These are phyloP conservation scores for Xyrichtys novacula DNA, from an alignment of 2,797 vertebrate species.

Conservation along the genomic window DNA sequence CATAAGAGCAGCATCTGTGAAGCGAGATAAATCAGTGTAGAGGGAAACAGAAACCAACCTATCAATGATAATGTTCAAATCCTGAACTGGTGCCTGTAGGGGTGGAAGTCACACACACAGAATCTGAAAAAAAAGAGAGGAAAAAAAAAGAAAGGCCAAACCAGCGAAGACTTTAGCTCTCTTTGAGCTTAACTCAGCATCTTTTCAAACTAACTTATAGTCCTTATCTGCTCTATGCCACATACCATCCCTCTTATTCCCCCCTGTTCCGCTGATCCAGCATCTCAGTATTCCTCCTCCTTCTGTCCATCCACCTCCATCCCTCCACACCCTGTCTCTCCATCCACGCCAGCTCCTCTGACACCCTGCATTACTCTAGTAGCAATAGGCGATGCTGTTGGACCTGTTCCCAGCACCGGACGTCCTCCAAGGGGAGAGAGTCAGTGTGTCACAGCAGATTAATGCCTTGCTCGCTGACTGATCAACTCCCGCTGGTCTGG, in stretches of 20 bases:
- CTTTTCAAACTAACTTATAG: slow-evolving; percentile 57
- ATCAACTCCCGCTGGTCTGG: slow-evolving; percentile 80
- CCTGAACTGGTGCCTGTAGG: slow-evolving; percentile 23
- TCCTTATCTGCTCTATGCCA: slow-evolving; percentile 48
- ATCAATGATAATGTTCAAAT: slow-evolving; percentile 17
- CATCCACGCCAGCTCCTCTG: slow-evolving; percentile 73
- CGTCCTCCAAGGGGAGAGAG: slow-evolving; percentile 79
- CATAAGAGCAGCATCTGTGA: neutral
- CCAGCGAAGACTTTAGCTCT: slow-evolving; percentile 28
- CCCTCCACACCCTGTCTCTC: slow-evolving; percentile 47
- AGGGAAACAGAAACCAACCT: neutral
- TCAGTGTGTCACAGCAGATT: slow-evolving; percentile 84
- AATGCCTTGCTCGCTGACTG: slow-evolving; percentile 83
- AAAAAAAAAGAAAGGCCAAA: slow-evolving; percentile 9
- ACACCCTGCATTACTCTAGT: slow-evolving; percentile 75
- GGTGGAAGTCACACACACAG: slow-evolving; percentile 13
- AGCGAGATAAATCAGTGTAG: neutral
- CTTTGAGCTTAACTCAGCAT: slow-evolving; percentile 47
- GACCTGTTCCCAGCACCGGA: slow-evolving; percentile 78
- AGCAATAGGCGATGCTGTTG: slow-evolving; percentile 76
- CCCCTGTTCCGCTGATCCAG: slow-evolving; percentile 57
- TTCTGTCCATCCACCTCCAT: slow-evolving; percentile 55
- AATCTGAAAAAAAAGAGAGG: slow-evolving; percentile 25
- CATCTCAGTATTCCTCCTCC: slow-evolving; percentile 48
- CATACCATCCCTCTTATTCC: slow-evolving; percentile 54